Evolutionary conservation across 2,113 vertebrate species (phyloP), one percentile per base, ranked within the genome.

Genomic region (Piaya cayana): DNA sequence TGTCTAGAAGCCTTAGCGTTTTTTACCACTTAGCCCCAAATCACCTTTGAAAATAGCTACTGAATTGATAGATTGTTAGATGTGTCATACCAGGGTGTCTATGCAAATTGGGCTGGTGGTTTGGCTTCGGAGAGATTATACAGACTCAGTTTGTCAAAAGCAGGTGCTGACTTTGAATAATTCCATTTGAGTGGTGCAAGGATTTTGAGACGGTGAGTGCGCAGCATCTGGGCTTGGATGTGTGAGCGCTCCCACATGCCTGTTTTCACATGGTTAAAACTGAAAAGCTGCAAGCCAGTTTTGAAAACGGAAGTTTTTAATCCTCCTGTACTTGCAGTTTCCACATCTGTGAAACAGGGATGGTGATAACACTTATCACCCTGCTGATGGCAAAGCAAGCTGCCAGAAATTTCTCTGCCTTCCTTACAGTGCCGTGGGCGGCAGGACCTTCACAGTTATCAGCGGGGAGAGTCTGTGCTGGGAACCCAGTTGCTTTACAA

Each of bases 261-360:
- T 32, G 50, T 21, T 91, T 29, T 69, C n/a, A 75, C 67, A 8
- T 4, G 37, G 2, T 43, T 9, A 9, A 80, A 75, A 45, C n/a
- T 0, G 1, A 29, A 74, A 65, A 70, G 30, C 0, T 42, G 36
- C 77, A 77, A 84, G 77, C 37, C 49, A 11, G 39, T 19, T 52
- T 53, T 15, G 59, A 55, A 80, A 92, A 67, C 63, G 69, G 91
- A 77, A 80, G 72, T 36, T 50, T 23, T 49, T 4, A 17, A 72
- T 65, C 96, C 91, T 91, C 72, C 89, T 91, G 80, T 65, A 39
- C 76, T 34, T 59, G 83, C 49, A 37, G 77, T 60, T 82, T 77
- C 60, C 34, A 3, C 52, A 1, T 17, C 67, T 49, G 82, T 5
- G 15, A 47, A 71, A 52, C 4, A 36, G 63, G 53, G 68, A 39